A percentile compares a stretch with the other conserved stretches of the same genome.
phyloP scores from a whole-genome alignment of 2,797 vertebrate species.

The Spinus pinus region DNA sequence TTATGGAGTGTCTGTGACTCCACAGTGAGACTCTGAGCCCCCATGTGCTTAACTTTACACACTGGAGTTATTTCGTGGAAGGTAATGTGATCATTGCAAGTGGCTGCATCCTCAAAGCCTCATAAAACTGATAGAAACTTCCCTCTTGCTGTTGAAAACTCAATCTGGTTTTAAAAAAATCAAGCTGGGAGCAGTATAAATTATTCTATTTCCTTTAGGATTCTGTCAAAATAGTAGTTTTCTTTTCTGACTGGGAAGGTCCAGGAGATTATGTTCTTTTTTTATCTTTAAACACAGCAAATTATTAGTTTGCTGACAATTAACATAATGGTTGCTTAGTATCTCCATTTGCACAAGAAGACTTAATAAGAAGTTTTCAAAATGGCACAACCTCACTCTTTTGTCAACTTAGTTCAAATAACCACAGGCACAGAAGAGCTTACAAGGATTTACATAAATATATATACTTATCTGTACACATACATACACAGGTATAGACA shows the following conservation, averaged over 20 bases:
- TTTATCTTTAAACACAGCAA: neutral
- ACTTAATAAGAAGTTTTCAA: neutral
- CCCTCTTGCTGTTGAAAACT: neutral
- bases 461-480: neutral
- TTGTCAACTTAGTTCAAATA: neutral
- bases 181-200: neutral
- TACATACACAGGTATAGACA: fast-evolving
- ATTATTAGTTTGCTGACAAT: neutral
- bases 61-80: neutral
- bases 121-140: neutral
- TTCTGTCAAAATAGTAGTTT: neutral
- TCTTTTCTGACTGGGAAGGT: neutral
- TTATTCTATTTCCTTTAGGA: neutral
- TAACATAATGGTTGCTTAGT: neutral
- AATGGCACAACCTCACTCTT: neutral
- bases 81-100: neutral
- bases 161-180: neutral
- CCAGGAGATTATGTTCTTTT: neutral
- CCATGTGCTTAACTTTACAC: neutral
- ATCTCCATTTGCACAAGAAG: neutral
- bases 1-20: neutral
- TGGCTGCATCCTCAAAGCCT: neutral
- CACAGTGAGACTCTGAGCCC: neutral
- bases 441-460: neutral
- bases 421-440: neutral